Conservation (phyloP, 2,797 vertebrate genomes). For the Mus spretus region DNA sequence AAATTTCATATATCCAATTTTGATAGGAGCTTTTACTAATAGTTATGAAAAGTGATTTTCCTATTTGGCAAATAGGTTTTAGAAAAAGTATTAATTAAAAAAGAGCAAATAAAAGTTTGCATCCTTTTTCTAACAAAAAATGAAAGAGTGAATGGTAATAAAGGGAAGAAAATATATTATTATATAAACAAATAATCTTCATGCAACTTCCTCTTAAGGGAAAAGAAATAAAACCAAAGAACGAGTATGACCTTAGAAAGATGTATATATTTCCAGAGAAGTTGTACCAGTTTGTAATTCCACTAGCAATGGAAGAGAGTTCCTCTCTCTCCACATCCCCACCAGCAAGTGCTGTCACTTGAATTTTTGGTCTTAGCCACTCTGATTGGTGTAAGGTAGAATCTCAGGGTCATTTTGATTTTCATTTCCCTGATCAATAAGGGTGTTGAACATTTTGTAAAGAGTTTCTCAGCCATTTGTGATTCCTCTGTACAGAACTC, state of each 20-base stretch:
- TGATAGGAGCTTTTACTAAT: not conserved
- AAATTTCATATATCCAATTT: not conserved
- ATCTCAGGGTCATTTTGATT: not conserved
- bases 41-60: constrained; percentile 31
- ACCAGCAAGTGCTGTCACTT: not conserved
- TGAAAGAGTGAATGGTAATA: constrained; percentile 1
- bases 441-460: not conserved
- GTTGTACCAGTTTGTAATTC: not conserved
- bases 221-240: not conserved
- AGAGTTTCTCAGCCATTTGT: not conserved
- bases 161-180: constrained; percentile 15
- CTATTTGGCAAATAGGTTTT: not conserved
- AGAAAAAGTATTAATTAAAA: constrained; percentile 13
- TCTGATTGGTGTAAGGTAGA: not conserved
- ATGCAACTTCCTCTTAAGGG: not conserved
- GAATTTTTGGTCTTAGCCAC: not conserved
- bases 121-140: constrained; percentile 16
- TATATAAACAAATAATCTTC: not conserved
- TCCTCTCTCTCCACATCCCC: not conserved
- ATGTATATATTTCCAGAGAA: not conserved
- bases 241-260: not conserved
- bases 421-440: not conserved
- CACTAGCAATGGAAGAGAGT: not conserved
- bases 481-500: not conserved
- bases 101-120: not conserved